Conservation (phyloP, 2,113 vertebrate species). For the Pituophis catenifer region DNA sequence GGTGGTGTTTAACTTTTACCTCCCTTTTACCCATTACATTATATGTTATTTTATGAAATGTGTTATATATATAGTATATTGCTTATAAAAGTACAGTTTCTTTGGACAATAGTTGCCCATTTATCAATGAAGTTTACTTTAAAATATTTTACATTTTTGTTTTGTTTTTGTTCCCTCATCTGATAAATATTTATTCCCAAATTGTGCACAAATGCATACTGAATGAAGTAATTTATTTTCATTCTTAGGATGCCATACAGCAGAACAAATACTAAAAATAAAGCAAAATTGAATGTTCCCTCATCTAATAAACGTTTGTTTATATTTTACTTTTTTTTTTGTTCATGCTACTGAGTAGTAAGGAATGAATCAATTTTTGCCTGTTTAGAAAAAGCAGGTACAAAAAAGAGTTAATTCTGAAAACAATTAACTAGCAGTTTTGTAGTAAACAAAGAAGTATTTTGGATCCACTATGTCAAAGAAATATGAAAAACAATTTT, state of each 20-base stretch:
- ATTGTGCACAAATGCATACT: conserved; percentile 63
- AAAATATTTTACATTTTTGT: not conserved
- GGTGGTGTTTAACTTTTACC: not conserved
- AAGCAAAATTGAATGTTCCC: conserved; percentile 50
- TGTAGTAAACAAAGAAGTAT: not conserved
- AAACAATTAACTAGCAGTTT: not conserved
- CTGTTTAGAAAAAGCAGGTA: not conserved
- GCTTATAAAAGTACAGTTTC: not conserved
- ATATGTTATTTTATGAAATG: not conserved
- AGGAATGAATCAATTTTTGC: not conserved
- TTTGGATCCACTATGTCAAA: not conserved
- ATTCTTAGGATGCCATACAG: conserved; percentile 66
- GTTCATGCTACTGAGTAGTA: not conserved
- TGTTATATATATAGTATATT: not conserved
- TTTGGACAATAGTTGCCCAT: not conserved
- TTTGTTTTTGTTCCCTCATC: not conserved
- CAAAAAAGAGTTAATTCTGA: not conserved
- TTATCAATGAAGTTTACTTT: not conserved
- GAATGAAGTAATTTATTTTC: conserved; percentile 64
- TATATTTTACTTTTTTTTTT: not conserved
- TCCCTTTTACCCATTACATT: not conserved
- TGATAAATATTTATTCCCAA: not conserved
- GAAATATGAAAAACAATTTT: not conserved
- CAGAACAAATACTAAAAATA: conserved; percentile 69
- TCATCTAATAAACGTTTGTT: not conserved